Conservation (phyloP, 2,113 vertebrate genomes). For the Pan troglodytes region NHGRI_mPanTro3-v2.1_pri NC_086015.1:25044001-25044500, state of each 20-base stretch:
- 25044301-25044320: neutral
- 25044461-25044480: neutral
- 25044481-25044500: neutral
- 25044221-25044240: conserved; percentile 1
- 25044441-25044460: neutral
- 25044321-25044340: neutral
- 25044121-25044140: neutral
- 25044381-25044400: conserved; percentile 17
- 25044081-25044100: neutral
- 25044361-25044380: neutral
- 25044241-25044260: conserved; percentile 5
- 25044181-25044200: conserved; percentile 7
- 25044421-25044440: conserved; percentile 41
- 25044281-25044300: conserved; percentile 11
- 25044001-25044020: neutral
- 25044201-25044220: conserved; percentile 5
- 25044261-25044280: neutral
- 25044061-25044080: neutral
- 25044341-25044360: neutral
- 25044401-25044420: neutral
- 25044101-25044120: neutral
- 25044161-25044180: neutral
- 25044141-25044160: conserved; percentile 29
- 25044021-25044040: neutral
- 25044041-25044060: neutral